These are phyloP conservation scores for Xenopus tropicalis DNA, from an alignment of 2,113 vertebrate genomes.

Conservation along the genomic window DNA sequence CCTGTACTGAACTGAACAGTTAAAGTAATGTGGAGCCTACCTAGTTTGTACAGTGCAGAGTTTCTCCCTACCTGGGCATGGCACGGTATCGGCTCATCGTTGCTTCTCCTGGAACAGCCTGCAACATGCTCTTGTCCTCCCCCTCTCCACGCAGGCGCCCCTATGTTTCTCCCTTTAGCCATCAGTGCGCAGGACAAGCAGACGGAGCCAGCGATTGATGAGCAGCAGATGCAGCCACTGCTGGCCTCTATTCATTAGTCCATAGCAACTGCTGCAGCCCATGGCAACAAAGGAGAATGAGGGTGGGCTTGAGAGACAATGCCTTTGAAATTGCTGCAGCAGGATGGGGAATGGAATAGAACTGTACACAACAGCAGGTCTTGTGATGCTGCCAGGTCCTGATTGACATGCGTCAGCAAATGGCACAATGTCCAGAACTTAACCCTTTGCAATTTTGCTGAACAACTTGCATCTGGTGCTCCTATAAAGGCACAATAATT, in stretches of 20 bases:
- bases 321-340: background rate
- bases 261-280: constrained; percentile 65
- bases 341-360: background rate
- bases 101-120: background rate
- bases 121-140: background rate
- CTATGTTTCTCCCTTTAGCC: background rate
- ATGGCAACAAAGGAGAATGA: constrained; percentile 55
- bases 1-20: no score
- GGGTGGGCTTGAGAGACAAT: background rate
- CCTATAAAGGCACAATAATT: no score
- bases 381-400: background rate
- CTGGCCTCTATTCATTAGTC: constrained; percentile 57
- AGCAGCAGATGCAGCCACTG: constrained; percentile 48
- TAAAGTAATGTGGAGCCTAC: no score
- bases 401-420: background rate
- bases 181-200: constrained; percentile 22
- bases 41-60: background rate
- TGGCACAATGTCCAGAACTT: no score
- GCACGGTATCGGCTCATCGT: background rate
- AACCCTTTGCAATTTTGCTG: no score
- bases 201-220: constrained; percentile 21
- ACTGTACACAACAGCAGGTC: background rate
- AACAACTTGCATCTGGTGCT: no score
- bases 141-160: background rate
- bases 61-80: background rate